Evolutionary conservation across 2,113 vertebrate species (phyloP).

Genomic region (Rhipidura dahli): DNA sequence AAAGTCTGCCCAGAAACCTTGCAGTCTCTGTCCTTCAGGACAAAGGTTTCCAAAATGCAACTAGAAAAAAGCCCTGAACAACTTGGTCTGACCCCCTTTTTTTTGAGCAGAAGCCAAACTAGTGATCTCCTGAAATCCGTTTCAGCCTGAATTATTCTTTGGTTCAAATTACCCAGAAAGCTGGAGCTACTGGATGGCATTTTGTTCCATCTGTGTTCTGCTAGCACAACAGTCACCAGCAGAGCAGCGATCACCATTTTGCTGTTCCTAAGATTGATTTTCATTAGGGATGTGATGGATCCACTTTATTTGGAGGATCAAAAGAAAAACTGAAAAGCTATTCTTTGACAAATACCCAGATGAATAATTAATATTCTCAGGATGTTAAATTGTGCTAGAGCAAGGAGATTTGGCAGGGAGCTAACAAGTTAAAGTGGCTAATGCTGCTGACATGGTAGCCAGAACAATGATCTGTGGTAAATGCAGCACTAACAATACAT

Average conservation of each 20-base stretch:
- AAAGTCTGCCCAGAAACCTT: neutral
- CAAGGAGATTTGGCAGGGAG: neutral
- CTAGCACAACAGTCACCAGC: neutral
- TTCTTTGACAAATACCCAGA: neutral
- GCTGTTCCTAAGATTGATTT: neutral
- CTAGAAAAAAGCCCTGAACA: neutral
- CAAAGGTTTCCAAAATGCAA: neutral
- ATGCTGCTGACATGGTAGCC: neutral
- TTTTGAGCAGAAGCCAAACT: neutral
- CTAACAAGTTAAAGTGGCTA: neutral
- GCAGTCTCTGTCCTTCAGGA: neutral
- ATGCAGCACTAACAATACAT: neutral
- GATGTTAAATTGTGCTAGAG: neutral
- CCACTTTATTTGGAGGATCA: neutral
- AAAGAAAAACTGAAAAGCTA: conserved; percentile 17
- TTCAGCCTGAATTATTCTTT: neutral
- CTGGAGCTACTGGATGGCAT: neutral
- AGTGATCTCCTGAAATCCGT: neutral
- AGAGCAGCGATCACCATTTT: neutral
- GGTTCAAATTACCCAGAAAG: neutral
- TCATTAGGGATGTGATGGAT: neutral
- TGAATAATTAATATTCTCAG: conserved; percentile 37
- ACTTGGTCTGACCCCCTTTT: neutral
- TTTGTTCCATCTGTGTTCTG: neutral
- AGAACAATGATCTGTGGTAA: neutral